A percentile compares a stretch with the other conserved stretches of the same genome.
These are phyloP conservation scores for Xiphophorus maculatus DNA, from an alignment of 2,113 vertebrate genomes.

Conservation along the genomic window DNA sequence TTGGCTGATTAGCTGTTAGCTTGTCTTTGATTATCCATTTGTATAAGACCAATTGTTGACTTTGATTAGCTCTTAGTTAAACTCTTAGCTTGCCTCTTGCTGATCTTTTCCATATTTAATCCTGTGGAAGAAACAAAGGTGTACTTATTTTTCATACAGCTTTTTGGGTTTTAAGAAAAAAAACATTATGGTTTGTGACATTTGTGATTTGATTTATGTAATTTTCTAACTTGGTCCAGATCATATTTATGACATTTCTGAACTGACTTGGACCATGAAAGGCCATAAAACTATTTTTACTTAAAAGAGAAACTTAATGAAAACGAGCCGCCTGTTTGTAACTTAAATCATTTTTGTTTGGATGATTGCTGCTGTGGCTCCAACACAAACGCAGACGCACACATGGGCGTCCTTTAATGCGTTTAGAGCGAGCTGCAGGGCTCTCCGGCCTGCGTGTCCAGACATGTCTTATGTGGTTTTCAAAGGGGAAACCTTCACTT, in stretches of 20 bases:
- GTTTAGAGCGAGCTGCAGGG: constrained; percentile 57
- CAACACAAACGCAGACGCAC: constrained; percentile 21
- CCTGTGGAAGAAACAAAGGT: too few relatives aligned
- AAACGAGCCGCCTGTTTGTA: constrained; percentile 16
- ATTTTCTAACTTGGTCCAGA: background rate
- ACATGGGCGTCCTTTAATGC: constrained; percentile 50
- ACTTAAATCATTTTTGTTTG: constrained; percentile 37
- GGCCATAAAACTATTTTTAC: background rate
- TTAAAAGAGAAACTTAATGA: background rate
- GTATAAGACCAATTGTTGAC: too few relatives aligned
- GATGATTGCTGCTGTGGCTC: constrained; percentile 27
- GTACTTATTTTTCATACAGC: too few relatives aligned
- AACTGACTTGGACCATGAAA: background rate
- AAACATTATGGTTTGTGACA: too few relatives aligned
- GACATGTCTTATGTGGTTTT: constrained; percentile 74
- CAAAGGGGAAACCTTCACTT: constrained; percentile 74
- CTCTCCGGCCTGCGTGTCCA: constrained; percentile 59
- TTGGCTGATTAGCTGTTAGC: too few relatives aligned
- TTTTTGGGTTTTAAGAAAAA: too few relatives aligned
- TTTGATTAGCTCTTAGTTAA: too few relatives aligned
- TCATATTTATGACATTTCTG: background rate
- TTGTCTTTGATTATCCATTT: too few relatives aligned
- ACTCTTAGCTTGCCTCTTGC: too few relatives aligned
- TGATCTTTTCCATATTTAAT: too few relatives aligned
- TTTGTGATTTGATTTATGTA: background rate